A percentile compares a stretch with the other conserved stretches of the same genome.
Conservation (phyloP, 2,113 vertebrate species). For the Alligator mississippiensis region DNA sequence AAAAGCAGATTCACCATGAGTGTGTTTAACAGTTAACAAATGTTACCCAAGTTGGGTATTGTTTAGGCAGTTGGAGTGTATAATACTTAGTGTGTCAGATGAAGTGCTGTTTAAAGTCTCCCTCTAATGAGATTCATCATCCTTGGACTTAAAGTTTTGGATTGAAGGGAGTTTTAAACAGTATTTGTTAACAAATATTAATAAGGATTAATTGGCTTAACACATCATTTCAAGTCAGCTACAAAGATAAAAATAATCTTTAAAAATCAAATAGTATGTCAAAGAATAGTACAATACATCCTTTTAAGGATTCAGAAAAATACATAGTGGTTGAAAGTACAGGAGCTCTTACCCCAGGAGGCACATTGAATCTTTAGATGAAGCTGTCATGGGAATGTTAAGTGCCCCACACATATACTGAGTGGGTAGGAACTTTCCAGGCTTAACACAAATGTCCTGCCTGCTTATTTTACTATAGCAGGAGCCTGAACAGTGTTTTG, state of each 20-base stretch:
- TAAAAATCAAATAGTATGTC: too few relatives aligned
- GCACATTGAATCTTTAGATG: neutral
- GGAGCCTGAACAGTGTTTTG: neutral
- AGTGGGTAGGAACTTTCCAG: neutral
- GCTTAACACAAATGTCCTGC: neutral
- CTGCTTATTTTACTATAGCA: neutral
- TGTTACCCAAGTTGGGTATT: neutral
- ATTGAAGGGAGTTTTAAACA: neutral
- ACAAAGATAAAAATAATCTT: neutral
- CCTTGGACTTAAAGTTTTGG: neutral
- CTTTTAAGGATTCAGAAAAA: neutral
- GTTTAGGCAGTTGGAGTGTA: neutral
- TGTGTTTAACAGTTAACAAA: neutral
- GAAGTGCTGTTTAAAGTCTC: neutral
- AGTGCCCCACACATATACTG: neutral
- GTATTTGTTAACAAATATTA: neutral
- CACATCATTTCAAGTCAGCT: neutral
- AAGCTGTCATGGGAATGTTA: neutral
- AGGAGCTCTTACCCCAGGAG: neutral
- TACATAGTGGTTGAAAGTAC: neutral
- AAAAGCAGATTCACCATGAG: neutral
- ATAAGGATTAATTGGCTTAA: neutral
- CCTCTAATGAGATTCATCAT: neutral
- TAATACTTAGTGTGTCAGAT: neutral
- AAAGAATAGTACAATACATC: too few relatives aligned